Evolutionary conservation across 2,797 vertebrate species (phyloP).

Genomic region (Cercopithecus petaurista): DNA sequence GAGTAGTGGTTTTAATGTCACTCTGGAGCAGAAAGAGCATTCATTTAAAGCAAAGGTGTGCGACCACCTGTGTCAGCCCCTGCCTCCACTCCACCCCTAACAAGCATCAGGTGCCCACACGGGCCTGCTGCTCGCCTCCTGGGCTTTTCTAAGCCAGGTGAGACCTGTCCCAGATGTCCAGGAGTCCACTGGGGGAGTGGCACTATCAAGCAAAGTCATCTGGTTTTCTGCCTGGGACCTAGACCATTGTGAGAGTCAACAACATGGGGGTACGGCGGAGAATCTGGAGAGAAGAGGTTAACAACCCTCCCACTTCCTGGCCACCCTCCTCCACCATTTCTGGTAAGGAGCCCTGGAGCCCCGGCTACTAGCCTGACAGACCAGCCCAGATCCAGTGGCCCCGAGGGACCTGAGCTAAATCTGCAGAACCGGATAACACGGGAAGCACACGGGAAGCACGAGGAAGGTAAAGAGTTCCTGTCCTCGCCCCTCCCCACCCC

Average conservation of each 20-base stretch:
- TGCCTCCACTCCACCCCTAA: too few species aligned
- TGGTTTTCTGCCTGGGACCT: neutral
- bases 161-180: neutral
- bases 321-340: neutral
- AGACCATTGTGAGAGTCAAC: neutral
- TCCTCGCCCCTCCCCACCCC: fast-evolving
- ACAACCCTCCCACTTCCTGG: neutral
- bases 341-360: neutral
- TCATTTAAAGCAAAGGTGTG: neutral
- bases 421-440: neutral
- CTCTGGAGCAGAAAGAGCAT: neutral
- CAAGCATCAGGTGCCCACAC: neutral
- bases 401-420: neutral
- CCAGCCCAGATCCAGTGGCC: neutral
- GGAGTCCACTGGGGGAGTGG: neutral
- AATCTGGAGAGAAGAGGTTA: neutral
- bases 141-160: neutral
- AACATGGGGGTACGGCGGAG: neutral
- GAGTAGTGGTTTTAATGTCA: neutral
- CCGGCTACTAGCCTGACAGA: neutral
- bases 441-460: too few species aligned
- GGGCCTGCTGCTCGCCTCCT: neutral
- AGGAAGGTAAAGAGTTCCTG: neutral
- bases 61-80: neutral
- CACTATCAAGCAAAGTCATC: neutral